These are phyloP conservation scores for Hyppa rectilinea DNA, from an alignment of 2,888 invertebrate genomes.

Conservation along the genomic window DNA sequence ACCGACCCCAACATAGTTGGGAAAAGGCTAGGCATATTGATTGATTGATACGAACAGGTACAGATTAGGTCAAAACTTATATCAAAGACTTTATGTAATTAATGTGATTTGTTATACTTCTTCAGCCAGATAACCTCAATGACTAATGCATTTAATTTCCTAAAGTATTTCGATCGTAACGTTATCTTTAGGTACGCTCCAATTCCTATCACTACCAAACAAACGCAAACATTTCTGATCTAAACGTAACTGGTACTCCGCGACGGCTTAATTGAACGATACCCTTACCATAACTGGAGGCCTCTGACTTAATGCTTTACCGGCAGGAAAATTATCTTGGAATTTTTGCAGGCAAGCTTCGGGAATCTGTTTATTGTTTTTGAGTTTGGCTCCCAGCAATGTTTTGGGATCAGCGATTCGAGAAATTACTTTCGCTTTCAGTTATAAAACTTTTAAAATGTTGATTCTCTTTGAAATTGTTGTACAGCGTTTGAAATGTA, in stretches of 20 bases:
- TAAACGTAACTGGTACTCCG: background rate
- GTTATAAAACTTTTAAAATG: conserved; percentile 70
- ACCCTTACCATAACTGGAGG: conserved; percentile 64
- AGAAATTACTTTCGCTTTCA: conserved; percentile 77
- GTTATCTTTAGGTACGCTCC: background rate
- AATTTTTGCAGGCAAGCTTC: conserved; percentile 74
- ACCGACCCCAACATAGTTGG: too few relatives aligned
- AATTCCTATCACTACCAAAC: background rate
- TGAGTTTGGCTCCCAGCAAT: conserved; percentile 77
- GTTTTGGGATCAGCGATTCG: conserved; percentile 76
- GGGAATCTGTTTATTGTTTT: conserved; percentile 81
- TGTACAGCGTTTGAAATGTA: conserved; percentile 56
- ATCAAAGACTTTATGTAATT: too few relatives aligned
- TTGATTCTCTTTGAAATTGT: conserved; percentile 69
- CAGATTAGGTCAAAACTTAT: too few relatives aligned
- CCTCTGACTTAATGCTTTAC: conserved; percentile 71
- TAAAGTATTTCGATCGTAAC: background rate
- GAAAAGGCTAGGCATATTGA: too few relatives aligned
- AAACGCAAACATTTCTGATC: background rate
- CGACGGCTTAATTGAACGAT: conserved; percentile 44
- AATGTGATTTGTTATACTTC: background rate
- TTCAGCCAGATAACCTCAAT: background rate
- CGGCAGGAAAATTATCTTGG: conserved; percentile 76
- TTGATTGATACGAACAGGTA: too few relatives aligned
- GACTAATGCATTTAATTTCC: background rate